Conservation (phyloP, 2,797 vertebrate genomes). For the Labeo calbasu region DNA sequence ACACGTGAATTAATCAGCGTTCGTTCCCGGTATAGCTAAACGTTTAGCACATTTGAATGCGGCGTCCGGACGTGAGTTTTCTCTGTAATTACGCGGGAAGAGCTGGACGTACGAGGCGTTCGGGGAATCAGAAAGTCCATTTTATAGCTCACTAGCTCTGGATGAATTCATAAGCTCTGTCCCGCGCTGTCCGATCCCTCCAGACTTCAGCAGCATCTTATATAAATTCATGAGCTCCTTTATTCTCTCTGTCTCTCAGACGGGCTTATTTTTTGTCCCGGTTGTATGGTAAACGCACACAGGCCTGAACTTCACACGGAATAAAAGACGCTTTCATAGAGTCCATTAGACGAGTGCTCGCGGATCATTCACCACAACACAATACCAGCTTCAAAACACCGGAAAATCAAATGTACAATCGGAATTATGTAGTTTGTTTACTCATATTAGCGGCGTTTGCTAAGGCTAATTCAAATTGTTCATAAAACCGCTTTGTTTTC, state of each 20-base stretch:
- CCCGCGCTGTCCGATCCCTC: constrained; percentile 61
- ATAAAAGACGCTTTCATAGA: constrained; percentile 32
- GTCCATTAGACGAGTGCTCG: neutral
- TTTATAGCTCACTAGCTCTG: constrained; percentile 79
- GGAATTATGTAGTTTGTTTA: neutral
- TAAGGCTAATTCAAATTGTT: neutral
- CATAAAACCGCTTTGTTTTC: neutral
- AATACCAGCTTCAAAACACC: neutral
- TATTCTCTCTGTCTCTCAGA: constrained; percentile 50
- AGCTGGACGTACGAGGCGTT: constrained; percentile 69
- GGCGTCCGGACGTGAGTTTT: constrained; percentile 11
- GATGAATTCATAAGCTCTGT: constrained; percentile 75
- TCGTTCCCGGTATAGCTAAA: neutral
- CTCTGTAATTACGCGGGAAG: constrained; percentile 70
- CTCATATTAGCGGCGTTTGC: neutral
- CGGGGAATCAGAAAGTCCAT: constrained; percentile 74
- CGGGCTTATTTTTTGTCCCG: constrained; percentile 15
- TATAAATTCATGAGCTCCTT: constrained; percentile 76
- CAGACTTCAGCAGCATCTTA: constrained; percentile 65
- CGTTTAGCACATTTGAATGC: constrained; percentile 45
- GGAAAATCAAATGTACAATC: neutral
- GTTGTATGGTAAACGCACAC: constrained; percentile 24
- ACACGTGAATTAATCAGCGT: neutral
- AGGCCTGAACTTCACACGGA: constrained; percentile 5
- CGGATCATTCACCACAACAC: neutral